A percentile compares a stretch with the other conserved stretches of the same genome.
Conservation (phyloP, 2,797 vertebrate genomes). For the Ataeniobius toweri region DNA sequence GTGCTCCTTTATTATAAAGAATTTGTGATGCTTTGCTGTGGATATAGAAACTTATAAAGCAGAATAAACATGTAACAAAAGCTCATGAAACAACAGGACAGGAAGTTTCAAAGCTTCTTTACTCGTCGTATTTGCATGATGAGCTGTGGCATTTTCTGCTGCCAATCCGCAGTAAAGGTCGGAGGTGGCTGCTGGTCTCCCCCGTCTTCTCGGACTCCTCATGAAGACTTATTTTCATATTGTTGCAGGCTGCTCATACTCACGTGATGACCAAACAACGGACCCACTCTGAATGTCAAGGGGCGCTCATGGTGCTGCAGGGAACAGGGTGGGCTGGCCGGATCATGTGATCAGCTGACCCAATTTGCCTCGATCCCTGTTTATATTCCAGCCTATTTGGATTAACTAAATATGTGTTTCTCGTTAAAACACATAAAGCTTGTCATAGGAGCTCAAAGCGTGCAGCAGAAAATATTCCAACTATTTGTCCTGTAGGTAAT, state of each 20-base stretch:
- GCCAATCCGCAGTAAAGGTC: conserved; percentile 24
- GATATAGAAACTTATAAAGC: background rate
- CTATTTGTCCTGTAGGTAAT: conserved; percentile 35
- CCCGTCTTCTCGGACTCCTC: background rate
- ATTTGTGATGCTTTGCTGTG: background rate
- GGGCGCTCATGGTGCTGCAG: background rate
- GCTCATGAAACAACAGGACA: background rate
- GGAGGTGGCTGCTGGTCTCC: conserved; percentile 23
- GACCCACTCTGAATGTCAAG: conserved; percentile 32
- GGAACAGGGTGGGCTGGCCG: background rate
- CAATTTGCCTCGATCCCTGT: background rate
- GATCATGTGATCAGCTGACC: background rate
- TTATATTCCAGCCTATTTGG: background rate
- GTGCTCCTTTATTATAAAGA: background rate
- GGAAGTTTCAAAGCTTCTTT: background rate
- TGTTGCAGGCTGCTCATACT: conserved; percentile 21
- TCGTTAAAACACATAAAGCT: conserved; percentile 3
- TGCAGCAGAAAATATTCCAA: conserved; percentile 27
- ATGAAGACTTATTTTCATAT: background rate
- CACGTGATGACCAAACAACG: conserved; percentile 11
- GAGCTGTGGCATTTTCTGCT: conserved; percentile 16
- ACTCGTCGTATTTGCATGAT: conserved; percentile 6
- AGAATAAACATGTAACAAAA: background rate
- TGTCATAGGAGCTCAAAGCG: conserved; percentile 13
- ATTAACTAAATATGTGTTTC: background rate